Evolutionary conservation across 2,797 vertebrate genomes (phyloP), one percentile per base, ranked within the genome.

Genomic region (Peromyscus nudipes): DNA sequence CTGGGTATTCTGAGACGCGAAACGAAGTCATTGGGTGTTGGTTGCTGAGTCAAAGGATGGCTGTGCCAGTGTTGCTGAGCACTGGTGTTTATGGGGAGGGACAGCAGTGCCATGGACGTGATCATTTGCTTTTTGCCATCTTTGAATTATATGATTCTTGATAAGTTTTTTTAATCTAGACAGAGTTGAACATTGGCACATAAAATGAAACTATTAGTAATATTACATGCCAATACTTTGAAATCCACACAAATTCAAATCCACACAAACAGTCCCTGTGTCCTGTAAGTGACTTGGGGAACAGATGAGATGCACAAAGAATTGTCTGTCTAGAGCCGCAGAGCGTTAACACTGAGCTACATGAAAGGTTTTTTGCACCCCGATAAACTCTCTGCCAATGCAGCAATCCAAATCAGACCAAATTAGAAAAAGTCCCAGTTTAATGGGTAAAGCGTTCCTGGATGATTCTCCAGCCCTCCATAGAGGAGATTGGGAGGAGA

Each of bases 21-120:
- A 84, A 34, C 6, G 0, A 16, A 80, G 16, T 4, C 40, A 19
- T 12, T 82, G 55, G 37, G 16, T 17, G 1, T 1, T 6, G 73
- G 34, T 43, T 40, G 34, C 69, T 3, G 43, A 62, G 27, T 23
- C 19, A 1, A 27, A 60, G 25, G 21, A 6, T 0, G 7, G 6
- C 80, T 19, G 2, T 29, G 46, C 19, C 55, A 6, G 11, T 27
- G 31, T 29, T 12, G 1, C 57, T 2, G 2, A 49, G 10, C 19
- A 8, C 23, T n/a, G 0, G 4, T 13, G 12, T 62, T 55, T n/a
- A 6, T 0, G 10, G 3, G 13, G 1, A 11, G 16, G 34, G 71
- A 17, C 34, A 4, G 0, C 8, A 25, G 10, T 5, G 1, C 10
- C 12, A 34, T 11, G 1, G 4, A 1, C 13, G 0, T 60, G 25